Base-by-base conservation (phyloP, 2,888 invertebrate species). In the Capitulum mitella region DNA sequence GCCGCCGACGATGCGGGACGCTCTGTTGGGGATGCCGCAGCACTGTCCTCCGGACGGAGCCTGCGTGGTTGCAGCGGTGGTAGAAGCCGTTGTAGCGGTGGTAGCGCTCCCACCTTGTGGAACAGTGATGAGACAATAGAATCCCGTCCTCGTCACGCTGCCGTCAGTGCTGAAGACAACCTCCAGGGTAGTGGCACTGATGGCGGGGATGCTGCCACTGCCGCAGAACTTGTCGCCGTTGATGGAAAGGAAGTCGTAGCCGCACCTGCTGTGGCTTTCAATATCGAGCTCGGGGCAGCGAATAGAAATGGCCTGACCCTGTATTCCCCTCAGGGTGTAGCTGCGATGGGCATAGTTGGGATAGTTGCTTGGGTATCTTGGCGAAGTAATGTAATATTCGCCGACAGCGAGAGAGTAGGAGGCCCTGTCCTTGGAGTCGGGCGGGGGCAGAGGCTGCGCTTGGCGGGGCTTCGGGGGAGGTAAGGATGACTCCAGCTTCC, bases 1-100 rank as follows among this genome's bases (percentile, higher is more conserved):
- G 26, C 70, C 70, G 70, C 70, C 64, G 34, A 70, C 70, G 37
- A 70, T 70, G 64, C 70, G 70, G 3, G 70, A 70, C 19, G 34
- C 34, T 5, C 70, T n/a, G 70, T 70, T 70, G 34, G 37, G 6
- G 34, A 37, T 19, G 37, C 70, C 70, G 26, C 70, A 70, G 29
- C 58, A 58, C 58, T 58, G 58, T n/a, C 12, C 58, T 10, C n/a
- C 58, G 58, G 58, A 58, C 1, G 58, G 58, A 8, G n/a, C n/a
- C 8, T 29, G n/a, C n/a, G 58, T 58, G 58, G 58, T 8, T 6
- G 43, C 43, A 43, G 58, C 29, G 8, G 58, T 29, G n/a, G 58
- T n/a, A 12, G 58, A n/a, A 26, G 54, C 26, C 26, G 54, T 54
- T 22, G 54, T 19, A 3, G 58, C 58, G 0, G n/a, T n/a, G n/a